Base-by-base conservation (phyloP, 2,888 invertebrate genomes). In the Heliconius aoede region DNA sequence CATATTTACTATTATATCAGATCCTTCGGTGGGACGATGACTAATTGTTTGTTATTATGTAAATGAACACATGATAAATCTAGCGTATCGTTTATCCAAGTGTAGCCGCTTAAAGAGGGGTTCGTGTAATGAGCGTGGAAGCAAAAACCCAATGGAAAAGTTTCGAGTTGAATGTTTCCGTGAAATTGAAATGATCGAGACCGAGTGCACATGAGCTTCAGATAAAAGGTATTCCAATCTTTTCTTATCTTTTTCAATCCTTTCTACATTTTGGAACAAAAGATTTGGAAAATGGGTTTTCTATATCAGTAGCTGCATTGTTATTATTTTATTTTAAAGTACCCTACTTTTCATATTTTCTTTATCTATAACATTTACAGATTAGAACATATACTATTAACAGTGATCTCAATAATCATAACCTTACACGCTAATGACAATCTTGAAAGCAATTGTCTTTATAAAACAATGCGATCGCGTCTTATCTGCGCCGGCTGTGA, bases 181-280 rank as follows among this genome's bases (percentile, higher is more conserved):
- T 69, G 74, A 61, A 74, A 74, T 74, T 74, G 74, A 74, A 74
- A 61, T 61, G 61, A 69, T 62, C 61, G 69, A 21, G 32, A 24
- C 55, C 61, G 61, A 61, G 30, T 74, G 61, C 61, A 51, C 74
- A 32, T 46, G 74, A 62, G 74, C 24, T 61, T 72, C 21, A 62
- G 74, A 74, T 69, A 74, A 60, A 69, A 68, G 55, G 60, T 58
- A 60, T 46, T 60, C 51, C 61, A 73, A 60, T 40, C 74, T 74
- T 74, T 74, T 74, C 51, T 73, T 73, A 67, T 73, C 65, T 73
- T 73, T 58, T 69, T n/a, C 55, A 74, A 74, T 62, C 74, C 60
- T 58, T 51, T 69, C 61, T 61, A 74, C 61, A 30, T 46, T 69
- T 30, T 69, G 60, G 68, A 61, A 74, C 74, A 69, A 74, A 55